Evolutionary conservation across 2,888 invertebrate species (phyloP), one percentile per base, ranked within the genome.

Genomic region (Drosophila mimetica): DNA sequence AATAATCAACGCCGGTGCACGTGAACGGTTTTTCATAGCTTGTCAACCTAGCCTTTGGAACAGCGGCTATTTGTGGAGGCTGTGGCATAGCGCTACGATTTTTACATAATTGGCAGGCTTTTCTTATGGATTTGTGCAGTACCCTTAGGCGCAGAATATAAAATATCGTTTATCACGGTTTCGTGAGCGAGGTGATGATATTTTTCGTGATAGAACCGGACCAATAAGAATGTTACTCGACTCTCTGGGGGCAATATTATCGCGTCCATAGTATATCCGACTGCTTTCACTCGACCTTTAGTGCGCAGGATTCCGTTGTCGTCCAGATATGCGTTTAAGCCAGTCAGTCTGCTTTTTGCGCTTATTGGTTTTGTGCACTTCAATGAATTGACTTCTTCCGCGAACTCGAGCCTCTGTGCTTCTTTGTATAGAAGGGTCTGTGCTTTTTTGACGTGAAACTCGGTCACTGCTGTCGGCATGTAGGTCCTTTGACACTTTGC

Each of bases 201-300:
- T 22, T 22, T 22, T 22, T 22, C 22, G 22, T 2, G 22, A 22
- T 22, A 22, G 22, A 22, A 22, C 11, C 32, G 32, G 4, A 32
- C 32, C 13, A 25, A 13, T n/a, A 22, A 7, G 2, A 44, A 44
- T 9, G 22, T 44, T n/a, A 25, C 9, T 44, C 44, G 42, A 8
- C 42, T 42, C n/a, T 25, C 22, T n/a, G 22, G n/a, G 4, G n/a
- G 42, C 22, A 22, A 42, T 22, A 42, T 42, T 42, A 22, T 22
- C 22, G 22, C 32, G 13, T 32, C 3, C 13, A 13, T 32, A 28
- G 8, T 9, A 9, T 28, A 9, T 7, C 13, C 42, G n/a, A 44
- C 4, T 8, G 42, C 42, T 4, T 44, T 44, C n/a, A 32, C 32
- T 13, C 4, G 11, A 32, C n/a, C 22, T 44, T 22, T 44, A 4